Conservation (phyloP, 2,888 invertebrate genomes). For the Lasioglossum pauxillum region DNA sequence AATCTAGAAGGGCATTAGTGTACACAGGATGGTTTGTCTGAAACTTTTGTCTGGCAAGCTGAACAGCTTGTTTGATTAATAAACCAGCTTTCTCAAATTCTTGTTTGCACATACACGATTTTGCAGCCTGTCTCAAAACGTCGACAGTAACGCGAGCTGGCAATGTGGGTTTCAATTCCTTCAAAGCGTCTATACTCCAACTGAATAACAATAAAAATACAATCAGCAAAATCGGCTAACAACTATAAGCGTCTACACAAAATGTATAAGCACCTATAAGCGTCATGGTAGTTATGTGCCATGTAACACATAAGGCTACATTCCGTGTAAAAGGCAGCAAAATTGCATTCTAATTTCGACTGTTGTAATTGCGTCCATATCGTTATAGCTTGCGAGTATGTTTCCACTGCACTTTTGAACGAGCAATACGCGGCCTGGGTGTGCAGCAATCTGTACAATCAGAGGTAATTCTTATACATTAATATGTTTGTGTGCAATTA, state of each 20-base stretch:
- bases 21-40: constrained; percentile 91
- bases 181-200: constrained; percentile 92
- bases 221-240: constrained; percentile 8
- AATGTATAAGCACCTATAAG: constrained; percentile 85
- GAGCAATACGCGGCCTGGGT: constrained; percentile 93
- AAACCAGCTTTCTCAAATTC: constrained; percentile 93
- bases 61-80: constrained; percentile 93
- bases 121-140: constrained; percentile 93
- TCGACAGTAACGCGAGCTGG: constrained; percentile 91
- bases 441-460: constrained; percentile 89
- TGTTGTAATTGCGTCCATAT: constrained; percentile 86
- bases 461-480: constrained; percentile 2
- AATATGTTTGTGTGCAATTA: not conserved
- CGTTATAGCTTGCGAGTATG: constrained; percentile 87
- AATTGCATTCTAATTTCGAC: constrained; percentile 78
- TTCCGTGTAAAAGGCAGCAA: constrained; percentile 92
- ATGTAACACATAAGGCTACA: constrained; percentile 93
- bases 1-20: constrained; percentile 94
- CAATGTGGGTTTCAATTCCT: constrained; percentile 87
- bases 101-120: constrained; percentile 95
- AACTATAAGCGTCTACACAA: not conserved
- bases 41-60: constrained; percentile 88
- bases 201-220: constrained; percentile 79
- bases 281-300: constrained; percentile 92
- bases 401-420: constrained; percentile 91